Percentiles rank a stretch among this genome's conserved stretches.
Conservation (phyloP, 2,797 vertebrate species). For the Tangara arthus region DNA sequence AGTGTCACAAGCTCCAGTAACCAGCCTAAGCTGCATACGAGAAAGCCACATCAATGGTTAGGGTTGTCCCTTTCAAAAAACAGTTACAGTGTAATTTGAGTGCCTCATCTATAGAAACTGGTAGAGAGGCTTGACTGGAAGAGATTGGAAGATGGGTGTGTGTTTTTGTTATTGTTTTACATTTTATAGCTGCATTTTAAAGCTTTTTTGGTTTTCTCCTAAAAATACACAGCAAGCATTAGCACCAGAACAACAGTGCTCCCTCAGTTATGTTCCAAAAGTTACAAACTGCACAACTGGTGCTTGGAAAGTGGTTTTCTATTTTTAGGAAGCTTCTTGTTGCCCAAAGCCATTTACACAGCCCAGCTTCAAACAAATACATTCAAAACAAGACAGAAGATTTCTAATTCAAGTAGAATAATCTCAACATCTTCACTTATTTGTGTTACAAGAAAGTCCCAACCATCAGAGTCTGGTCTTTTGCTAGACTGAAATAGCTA, state of each 20-base stretch:
- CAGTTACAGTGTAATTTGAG: background rate
- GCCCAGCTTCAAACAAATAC: background rate
- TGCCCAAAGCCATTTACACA: background rate
- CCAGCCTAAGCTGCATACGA: background rate
- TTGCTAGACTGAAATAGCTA: background rate
- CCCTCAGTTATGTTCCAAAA: background rate
- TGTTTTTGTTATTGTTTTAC: background rate
- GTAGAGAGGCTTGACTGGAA: background rate
- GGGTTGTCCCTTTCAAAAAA: background rate
- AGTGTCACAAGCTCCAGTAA: background rate
- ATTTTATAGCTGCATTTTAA: background rate
- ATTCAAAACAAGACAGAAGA: background rate
- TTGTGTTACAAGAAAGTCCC: background rate
- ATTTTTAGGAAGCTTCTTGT: background rate
- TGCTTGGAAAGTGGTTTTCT: background rate
- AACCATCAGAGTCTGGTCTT: background rate
- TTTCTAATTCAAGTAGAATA: background rate
- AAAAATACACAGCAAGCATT: background rate
- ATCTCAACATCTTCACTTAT: background rate
- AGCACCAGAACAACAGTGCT: background rate
- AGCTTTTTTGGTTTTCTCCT: accelerated
- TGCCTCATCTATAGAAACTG: background rate
- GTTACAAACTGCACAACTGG: background rate
- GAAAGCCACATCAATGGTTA: background rate
- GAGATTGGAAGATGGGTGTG: background rate